Conservation (phyloP, 2,113 vertebrate genomes). For the Leptosomus discolor region DNA sequence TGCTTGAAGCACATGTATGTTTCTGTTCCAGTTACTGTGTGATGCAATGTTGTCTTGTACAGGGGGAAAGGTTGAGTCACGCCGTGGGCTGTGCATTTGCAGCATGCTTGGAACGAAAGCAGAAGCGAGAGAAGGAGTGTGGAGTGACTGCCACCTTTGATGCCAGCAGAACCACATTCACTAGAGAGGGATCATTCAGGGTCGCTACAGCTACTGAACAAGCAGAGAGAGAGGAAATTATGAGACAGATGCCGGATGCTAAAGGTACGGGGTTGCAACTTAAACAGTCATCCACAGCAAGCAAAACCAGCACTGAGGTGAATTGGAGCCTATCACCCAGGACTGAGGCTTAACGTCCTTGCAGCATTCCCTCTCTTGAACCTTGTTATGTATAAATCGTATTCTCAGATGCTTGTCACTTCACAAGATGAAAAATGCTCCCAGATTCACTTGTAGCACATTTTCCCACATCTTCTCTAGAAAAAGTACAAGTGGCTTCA, state of each 20-base stretch:
- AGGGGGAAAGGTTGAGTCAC: conserved; percentile 97
- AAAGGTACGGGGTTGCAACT: conserved; percentile 78
- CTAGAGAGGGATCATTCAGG: conserved; percentile 95
- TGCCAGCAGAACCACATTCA: conserved; percentile 97
- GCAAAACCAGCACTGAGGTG: neutral
- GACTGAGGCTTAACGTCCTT: neutral
- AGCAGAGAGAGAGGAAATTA: conserved; percentile 93
- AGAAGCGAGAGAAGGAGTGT: conserved; percentile 98
- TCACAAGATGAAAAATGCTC: neutral
- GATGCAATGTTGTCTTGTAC: conserved; percentile 40
- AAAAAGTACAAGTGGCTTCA: neutral
- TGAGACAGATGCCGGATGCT: conserved; percentile 93
- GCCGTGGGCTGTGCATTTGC: conserved; percentile 98
- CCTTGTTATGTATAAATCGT: neutral
- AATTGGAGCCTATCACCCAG: neutral
- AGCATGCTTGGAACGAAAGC: conserved; percentile 95
- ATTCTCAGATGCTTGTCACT: neutral
- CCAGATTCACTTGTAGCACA: neutral
- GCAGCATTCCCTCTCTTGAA: neutral
- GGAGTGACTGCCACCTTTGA: conserved; percentile 98
- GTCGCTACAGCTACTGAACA: conserved; percentile 96
- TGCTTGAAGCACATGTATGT: neutral
- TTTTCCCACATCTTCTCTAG: neutral
- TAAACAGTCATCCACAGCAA: neutral
- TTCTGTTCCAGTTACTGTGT: neutral